A percentile compares a stretch with the other conserved stretches of the same genome.
These are phyloP conservation scores for Andrena praecox DNA, from an alignment of 2,888 invertebrate species.

Conservation along the genomic window DNA sequence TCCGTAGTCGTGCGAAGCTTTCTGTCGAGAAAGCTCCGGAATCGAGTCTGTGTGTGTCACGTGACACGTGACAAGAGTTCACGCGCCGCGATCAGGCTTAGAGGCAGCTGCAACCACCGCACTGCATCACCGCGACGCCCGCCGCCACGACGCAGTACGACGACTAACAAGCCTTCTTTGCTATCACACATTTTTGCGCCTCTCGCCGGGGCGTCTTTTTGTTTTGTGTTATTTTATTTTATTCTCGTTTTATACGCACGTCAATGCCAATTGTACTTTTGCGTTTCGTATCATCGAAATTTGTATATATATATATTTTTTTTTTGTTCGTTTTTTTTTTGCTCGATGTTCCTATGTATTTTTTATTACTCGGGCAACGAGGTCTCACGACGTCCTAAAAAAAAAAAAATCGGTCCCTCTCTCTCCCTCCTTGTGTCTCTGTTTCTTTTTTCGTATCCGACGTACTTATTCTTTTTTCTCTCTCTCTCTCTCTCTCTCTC, in stretches of 20 bases:
- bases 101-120: conserved; percentile 83
- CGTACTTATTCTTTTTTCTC: background rate
- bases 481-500: too few species aligned
- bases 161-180: conserved; percentile 82
- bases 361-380: conserved; percentile 22
- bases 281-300: conserved; percentile 39
- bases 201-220: conserved; percentile 49
- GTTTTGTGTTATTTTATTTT: background rate
- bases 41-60: conserved; percentile 79
- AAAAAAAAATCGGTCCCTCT: conserved; percentile 2
- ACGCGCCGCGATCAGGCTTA: conserved; percentile 79
- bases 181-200: conserved; percentile 60
- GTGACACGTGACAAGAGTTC: conserved; percentile 79
- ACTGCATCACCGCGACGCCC: conserved; percentile 84
- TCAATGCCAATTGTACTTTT: conserved; percentile 41
- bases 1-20: conserved; percentile 82
- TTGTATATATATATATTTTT: background rate
- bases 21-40: conserved; percentile 82
- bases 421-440: background rate
- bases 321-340: background rate
- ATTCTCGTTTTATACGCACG: conserved; percentile 34
- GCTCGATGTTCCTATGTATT: background rate
- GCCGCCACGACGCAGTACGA: conserved; percentile 84
- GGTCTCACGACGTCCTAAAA: conserved; percentile 20
- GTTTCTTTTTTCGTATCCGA: background rate